Base-by-base conservation (phyloP, 2,888 invertebrate species). In the Trileptium ribeirensis region DNA sequence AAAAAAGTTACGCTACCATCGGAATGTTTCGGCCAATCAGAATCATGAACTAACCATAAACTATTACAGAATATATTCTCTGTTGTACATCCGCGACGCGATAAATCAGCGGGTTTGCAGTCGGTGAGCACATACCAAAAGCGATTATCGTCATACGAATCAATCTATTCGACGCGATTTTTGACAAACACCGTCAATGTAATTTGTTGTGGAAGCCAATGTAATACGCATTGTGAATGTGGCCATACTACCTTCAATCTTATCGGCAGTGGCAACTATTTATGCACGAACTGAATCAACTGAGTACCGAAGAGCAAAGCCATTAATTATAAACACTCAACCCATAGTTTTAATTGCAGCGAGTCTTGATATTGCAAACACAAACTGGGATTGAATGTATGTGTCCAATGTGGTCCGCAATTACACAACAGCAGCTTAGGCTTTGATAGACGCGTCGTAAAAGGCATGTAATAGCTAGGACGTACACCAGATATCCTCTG, bases 61-160 rank as follows among this genome's bases (percentile, higher is more conserved):
- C n/a, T n/a, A n/a, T n/a, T n/a, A n/a, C n/a, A n/a, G n/a, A n/a
- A n/a, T n/a, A n/a, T n/a, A n/a, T n/a, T n/a, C n/a, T n/a, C n/a
- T n/a, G n/a, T n/a, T n/a, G n/a, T n/a, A n/a, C 29, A n/a, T 37
- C 77, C 77, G 36, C 77, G 36, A 36, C 37, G n/a, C 3, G 77
- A 39, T 36, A 75, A 38, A 75, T 75, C 87, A 2, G 86, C 87
- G 0, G 87, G 86, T 81, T 87, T 87, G 0, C 84, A 81, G 33
- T 83, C 70, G 8, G 77, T 38, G n/a, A 36, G 77, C 2, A 75
- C 77, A 75, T 75, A 70, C 36, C 77, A 3, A 36, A 75, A 75
- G 36, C n/a, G 3, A 34, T 33, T 15, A 38, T 75, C 38, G 8
- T 33, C n/a, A 36, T 75, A 8, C 33, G 38, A n/a, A 38, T 51